Conservation (phyloP, 2,797 vertebrate genomes). For the Enteromius argenteus region DNA sequence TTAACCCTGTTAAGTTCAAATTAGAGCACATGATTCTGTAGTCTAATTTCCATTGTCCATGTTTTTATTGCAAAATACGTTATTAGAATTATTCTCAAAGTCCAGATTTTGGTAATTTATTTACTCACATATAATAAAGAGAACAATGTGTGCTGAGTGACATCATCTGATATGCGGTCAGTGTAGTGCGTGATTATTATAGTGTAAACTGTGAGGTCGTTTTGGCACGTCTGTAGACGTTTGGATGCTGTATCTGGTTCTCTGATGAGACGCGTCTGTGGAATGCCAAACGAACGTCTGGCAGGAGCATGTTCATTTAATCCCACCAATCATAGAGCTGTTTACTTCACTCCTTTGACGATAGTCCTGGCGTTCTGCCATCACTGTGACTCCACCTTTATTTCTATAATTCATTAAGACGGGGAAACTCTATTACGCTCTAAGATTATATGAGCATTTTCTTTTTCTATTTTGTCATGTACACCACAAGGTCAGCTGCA, state of each 20-base stretch:
- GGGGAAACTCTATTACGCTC: neutral
- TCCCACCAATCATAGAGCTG: constrained; percentile 36
- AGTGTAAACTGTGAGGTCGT: constrained; percentile 32
- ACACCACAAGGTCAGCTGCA: constrained; percentile 77
- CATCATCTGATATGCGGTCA: constrained; percentile 4
- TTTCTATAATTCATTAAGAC: constrained; percentile 34
- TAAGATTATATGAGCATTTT: neutral
- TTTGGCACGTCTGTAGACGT: constrained; percentile 32
- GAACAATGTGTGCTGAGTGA: neutral
- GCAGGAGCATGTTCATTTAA: constrained; percentile 35
- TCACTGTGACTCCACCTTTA: constrained; percentile 13
- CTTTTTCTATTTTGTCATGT: constrained; percentile 68
- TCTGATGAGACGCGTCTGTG: constrained; percentile 12
- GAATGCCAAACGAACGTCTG: constrained; percentile 36
- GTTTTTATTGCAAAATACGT: neutral
- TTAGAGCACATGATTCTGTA: neutral
- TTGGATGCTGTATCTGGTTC: constrained; percentile 36
- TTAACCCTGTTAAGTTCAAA: neutral
- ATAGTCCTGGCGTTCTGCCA: constrained; percentile 20
- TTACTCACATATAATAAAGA: neutral
- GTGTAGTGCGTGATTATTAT: constrained; percentile 17
- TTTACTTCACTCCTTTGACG: constrained; percentile 22
- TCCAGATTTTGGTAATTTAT: neutral
- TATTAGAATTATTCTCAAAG: neutral
- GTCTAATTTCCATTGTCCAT: neutral